These are phyloP conservation scores for Ochropacha duplaris DNA, from an alignment of 2,888 invertebrate genomes.

Conservation along the genomic window DNA sequence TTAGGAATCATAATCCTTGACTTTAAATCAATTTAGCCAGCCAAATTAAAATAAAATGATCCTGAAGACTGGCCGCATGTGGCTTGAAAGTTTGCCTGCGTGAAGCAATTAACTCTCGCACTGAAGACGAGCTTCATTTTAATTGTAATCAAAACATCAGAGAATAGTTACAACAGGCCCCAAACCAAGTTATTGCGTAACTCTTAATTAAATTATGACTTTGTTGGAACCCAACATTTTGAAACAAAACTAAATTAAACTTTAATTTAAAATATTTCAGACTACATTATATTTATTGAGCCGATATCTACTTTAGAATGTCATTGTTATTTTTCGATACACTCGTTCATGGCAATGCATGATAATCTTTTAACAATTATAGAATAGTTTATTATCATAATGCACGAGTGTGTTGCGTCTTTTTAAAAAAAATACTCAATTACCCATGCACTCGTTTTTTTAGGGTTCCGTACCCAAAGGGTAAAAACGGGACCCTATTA, in stretches of 20 bases:
- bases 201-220: constrained; percentile 32
- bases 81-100: constrained; percentile 26
- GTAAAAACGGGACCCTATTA: too few species aligned
- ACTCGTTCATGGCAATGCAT: neutral
- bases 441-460: neutral
- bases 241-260: neutral
- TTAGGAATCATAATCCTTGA: neutral
- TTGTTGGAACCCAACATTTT: constrained; percentile 19
- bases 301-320: neutral
- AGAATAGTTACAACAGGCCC: constrained; percentile 26
- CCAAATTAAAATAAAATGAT: constrained; percentile 6
- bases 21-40: neutral
- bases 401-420: neutral
- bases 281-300: neutral
- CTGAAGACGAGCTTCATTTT: constrained; percentile 34
- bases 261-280: neutral
- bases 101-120: constrained; percentile 32
- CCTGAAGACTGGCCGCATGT: constrained; percentile 4
- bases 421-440: neutral
- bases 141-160: constrained; percentile 51
- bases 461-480: neutral
- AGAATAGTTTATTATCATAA: neutral
- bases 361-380: neutral
- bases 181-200: constrained; percentile 20
- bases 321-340: neutral